Evolutionary conservation across 1,140 invertebrate species (phyloP).

Genomic region (Sweltsa coloradensis): DNA sequence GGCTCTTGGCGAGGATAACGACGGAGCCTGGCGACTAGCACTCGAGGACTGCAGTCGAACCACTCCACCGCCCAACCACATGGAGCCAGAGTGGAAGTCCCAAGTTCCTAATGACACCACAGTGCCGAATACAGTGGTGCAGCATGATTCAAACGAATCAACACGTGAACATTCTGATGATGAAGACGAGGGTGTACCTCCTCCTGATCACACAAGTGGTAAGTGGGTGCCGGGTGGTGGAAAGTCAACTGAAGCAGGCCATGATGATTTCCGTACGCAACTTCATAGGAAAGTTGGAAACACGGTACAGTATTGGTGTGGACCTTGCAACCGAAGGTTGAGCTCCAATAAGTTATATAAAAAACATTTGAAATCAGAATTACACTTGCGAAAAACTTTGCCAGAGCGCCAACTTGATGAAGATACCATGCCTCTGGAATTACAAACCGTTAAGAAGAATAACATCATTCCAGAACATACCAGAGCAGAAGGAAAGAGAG

Average conservation of each 20-base stretch:
- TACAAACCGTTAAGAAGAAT: conserved; percentile 12
- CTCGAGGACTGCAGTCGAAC: neutral
- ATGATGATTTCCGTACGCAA: no score
- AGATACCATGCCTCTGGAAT: conserved; percentile 5
- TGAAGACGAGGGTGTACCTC: conserved; percentile 28
- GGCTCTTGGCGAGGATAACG: conserved; percentile 25
- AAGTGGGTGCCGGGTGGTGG: conserved; percentile 53
- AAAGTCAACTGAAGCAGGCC: neutral
- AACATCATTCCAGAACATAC: neutral
- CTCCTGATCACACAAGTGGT: conserved; percentile 54
- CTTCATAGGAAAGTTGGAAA: conserved; percentile 31
- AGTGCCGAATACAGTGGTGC: no score
- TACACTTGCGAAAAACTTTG: conserved; percentile 54
- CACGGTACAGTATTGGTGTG: conserved; percentile 60
- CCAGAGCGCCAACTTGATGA: conserved; percentile 33
- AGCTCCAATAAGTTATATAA: conserved; percentile 60
- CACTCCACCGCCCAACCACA: conserved; percentile 44
- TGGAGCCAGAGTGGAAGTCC: conserved; percentile 60
- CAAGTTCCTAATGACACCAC: no score
- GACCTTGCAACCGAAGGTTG: conserved; percentile 58
- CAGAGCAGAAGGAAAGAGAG: conserved; percentile 27
- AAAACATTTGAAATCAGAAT: conserved; percentile 55
- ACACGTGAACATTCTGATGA: conserved; percentile 4
- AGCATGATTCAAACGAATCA: no score
- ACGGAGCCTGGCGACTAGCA: conserved; percentile 11